Conservation (phyloP, 2,888 invertebrate species). For the Aricia artaxerxes region DNA sequence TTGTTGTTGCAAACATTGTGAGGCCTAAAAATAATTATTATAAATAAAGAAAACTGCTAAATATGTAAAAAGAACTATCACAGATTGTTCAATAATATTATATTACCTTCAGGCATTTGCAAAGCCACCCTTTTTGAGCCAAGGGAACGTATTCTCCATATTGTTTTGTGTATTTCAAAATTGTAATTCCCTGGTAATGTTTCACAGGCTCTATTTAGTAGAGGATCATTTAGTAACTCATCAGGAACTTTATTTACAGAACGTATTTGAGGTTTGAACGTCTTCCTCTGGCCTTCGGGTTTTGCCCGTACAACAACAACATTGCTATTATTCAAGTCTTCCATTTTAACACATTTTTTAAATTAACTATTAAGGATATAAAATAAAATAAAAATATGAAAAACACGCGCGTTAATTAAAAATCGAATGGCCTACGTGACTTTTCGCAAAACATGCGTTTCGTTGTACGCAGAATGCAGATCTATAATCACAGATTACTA, state of each 20-base stretch:
- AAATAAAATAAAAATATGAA: slow-evolving; percentile 49
- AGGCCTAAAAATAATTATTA: slow-evolving; percentile 78
- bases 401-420: slow-evolving; percentile 58
- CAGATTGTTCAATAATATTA: background rate
- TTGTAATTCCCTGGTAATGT: slow-evolving; percentile 96
- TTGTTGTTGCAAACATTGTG: slow-evolving; percentile 93
- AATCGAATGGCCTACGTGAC: slow-evolving; percentile 71
- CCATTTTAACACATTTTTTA: slow-evolving; percentile 51
- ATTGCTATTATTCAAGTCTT: slow-evolving; percentile 59
- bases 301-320: slow-evolving; percentile 88
- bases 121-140: slow-evolving; percentile 93
- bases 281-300: slow-evolving; percentile 85
- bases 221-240: slow-evolving; percentile 86
- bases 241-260: slow-evolving; percentile 89
- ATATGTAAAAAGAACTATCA: background rate
- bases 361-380: slow-evolving; percentile 29
- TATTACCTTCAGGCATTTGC: slow-evolving; percentile 95
- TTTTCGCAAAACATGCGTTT: slow-evolving; percentile 51
- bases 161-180: slow-evolving; percentile 98
- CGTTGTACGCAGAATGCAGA: slow-evolving; percentile 32
- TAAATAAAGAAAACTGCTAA: background rate
- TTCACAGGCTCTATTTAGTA: slow-evolving; percentile 86
- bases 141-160: slow-evolving; percentile 95
- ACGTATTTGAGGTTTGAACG: slow-evolving; percentile 87
- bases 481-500: no score